phyloP scores from a whole-genome alignment of 1,140 invertebrate species.

The Chlorops oryzae region DNA sequence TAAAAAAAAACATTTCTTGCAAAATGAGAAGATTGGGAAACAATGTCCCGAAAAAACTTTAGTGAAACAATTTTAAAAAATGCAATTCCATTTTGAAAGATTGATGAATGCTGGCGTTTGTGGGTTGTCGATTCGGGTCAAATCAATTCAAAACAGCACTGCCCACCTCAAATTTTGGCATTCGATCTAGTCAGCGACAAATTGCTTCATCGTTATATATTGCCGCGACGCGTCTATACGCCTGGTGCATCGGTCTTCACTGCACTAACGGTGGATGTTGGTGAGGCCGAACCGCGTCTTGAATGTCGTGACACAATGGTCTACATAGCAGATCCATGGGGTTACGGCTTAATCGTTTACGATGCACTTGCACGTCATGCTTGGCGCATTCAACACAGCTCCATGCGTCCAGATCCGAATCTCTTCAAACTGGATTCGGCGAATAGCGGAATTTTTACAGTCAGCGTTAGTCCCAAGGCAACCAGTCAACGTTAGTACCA shows the following conservation, averaged over 20 bases:
- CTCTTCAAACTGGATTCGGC: conserved; percentile 61
- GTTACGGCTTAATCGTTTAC: conserved; percentile 63
- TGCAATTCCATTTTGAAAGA: conserved; percentile 44
- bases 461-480: conserved; percentile 57
- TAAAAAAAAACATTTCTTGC: no score
- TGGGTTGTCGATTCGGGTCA: conserved; percentile 65
- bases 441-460: conserved; percentile 58
- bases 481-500: no score
- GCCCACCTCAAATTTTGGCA: conserved; percentile 57
- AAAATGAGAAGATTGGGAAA: no score
- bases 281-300: conserved; percentile 29
- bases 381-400: conserved; percentile 63
- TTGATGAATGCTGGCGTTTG: conserved; percentile 59
- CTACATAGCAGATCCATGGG: conserved; percentile 71
- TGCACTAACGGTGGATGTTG: conserved; percentile 55
- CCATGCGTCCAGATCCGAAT: conserved; percentile 62
- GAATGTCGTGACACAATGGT: conserved; percentile 62
- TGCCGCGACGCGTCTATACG: conserved; percentile 50
- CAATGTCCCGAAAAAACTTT: no score
- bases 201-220: conserved; percentile 51
- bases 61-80: no score
- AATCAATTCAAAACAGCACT: conserved; percentile 50
- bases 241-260: conserved; percentile 51
- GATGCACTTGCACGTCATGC: conserved; percentile 54
- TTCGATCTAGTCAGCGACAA: conserved; percentile 56